Conservation (phyloP, 2,888 invertebrate species). For the Sinhomidia bicolor region DNA sequence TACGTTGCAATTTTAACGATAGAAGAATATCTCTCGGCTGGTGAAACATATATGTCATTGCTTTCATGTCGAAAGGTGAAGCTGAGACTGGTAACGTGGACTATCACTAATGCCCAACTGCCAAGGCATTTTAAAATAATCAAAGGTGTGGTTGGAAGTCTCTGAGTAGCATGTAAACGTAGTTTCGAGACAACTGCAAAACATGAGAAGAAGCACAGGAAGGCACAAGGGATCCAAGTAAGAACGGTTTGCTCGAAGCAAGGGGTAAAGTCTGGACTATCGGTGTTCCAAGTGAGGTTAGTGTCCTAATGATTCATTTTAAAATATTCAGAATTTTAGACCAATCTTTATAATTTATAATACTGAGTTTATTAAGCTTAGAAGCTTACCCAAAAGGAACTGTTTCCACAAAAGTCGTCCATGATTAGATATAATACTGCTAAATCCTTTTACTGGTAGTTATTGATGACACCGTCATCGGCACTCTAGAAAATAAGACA, state of each 20-base stretch:
- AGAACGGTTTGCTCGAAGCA: conserved; percentile 83
- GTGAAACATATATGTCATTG: conserved; percentile 30
- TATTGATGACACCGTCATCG: no score
- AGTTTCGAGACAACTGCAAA: conserved; percentile 58
- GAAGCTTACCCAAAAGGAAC: conserved; percentile 64
- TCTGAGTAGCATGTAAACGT: conserved; percentile 22
- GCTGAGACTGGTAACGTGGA: conserved; percentile 68
- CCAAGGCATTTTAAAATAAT: conserved; percentile 63
- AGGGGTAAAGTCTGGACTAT: conserved; percentile 83
- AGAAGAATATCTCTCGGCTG: conserved; percentile 67
- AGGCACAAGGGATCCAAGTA: conserved; percentile 83
- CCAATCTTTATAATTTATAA: background rate
- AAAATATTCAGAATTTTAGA: background rate
- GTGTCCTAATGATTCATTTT: conserved; percentile 85
- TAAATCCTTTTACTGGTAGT: no score
- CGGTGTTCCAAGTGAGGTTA: conserved; percentile 89
- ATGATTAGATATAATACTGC: conserved; percentile 41
- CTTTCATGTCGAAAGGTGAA: conserved; percentile 69
- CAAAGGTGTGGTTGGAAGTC: conserved; percentile 62
- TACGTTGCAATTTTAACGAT: conserved; percentile 72
- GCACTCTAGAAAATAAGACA: no score
- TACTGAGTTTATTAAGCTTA: background rate
- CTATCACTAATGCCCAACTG: conserved; percentile 65
- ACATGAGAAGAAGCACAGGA: conserved; percentile 79
- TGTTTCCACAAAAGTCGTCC: conserved; percentile 68